These are phyloP conservation scores for Hypselothyrea guttata DNA, from an alignment of 2,888 invertebrate genomes.

Conservation along the genomic window DNA sequence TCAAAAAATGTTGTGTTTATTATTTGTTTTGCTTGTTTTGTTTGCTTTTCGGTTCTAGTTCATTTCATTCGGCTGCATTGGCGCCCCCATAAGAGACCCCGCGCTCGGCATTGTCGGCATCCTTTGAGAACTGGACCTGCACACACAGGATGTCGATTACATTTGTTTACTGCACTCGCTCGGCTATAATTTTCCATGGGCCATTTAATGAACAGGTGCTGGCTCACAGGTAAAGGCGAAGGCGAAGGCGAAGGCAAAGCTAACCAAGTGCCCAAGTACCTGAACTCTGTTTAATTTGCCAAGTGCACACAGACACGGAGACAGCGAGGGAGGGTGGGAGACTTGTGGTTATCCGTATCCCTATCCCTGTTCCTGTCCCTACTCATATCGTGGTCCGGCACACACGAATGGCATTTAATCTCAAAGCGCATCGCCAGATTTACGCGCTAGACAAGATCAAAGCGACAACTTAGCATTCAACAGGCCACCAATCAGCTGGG, in stretches of 20 bases:
- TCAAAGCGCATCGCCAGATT: constrained; percentile 71
- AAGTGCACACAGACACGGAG: constrained; percentile 37
- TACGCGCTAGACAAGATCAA: constrained; percentile 74
- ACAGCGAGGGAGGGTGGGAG: background rate
- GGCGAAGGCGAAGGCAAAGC: background rate
- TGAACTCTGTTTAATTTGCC: constrained; percentile 49
- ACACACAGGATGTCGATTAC: constrained; percentile 70
- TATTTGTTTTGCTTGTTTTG: constrained; percentile 60
- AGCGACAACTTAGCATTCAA: constrained; percentile 73
- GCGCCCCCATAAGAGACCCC: constrained; percentile 45
- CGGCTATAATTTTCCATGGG: constrained; percentile 64
- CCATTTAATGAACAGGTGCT: constrained; percentile 72
- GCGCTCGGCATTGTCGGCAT: constrained; percentile 48
- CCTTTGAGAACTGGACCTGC: constrained; percentile 50
- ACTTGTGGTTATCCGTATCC: background rate
- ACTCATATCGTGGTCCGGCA: constrained; percentile 48
- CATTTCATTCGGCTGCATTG: constrained; percentile 37
- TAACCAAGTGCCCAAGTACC: constrained; percentile 6
- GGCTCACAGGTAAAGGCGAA: background rate
- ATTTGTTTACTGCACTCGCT: constrained; percentile 71
- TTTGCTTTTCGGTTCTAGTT: constrained; percentile 53
- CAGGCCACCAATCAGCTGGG: constrained; percentile 65
- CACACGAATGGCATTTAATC: constrained; percentile 72
- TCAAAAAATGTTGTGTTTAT: constrained; percentile 73
- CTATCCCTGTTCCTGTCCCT: too few relatives aligned